Conservation (phyloP, 2,113 vertebrate species). For the Sebastes fasciatus region DNA sequence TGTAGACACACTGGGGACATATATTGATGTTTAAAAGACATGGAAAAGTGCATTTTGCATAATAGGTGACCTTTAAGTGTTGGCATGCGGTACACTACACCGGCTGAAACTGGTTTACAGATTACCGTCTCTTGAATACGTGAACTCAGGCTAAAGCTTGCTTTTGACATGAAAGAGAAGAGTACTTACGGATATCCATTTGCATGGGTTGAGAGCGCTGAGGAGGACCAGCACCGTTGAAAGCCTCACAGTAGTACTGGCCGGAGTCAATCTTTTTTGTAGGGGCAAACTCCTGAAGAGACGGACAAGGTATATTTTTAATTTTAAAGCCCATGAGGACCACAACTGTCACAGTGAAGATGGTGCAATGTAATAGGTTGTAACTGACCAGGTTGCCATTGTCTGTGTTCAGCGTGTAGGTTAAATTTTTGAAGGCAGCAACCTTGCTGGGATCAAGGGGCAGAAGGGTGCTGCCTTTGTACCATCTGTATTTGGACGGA, state of each 20-base stretch:
- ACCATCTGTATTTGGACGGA: conserved; percentile 80
- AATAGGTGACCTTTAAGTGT: neutral
- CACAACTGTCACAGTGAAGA: neutral
- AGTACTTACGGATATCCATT: conserved; percentile 84
- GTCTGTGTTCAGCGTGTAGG: conserved; percentile 64
- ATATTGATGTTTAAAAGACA: no score
- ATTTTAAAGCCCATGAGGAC: neutral
- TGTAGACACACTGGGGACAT: no score
- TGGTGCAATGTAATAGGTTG: neutral
- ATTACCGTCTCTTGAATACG: neutral
- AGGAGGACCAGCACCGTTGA: conserved; percentile 72
- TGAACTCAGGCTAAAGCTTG: neutral
- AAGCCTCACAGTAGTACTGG: conserved; percentile 78
- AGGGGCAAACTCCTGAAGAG: conserved; percentile 70
- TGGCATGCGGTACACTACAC: neutral
- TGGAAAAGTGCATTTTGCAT: no score
- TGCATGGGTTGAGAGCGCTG: conserved; percentile 53
- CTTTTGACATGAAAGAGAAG: neutral
- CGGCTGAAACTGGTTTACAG: neutral
- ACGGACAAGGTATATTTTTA: neutral
- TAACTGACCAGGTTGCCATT: conserved; percentile 80
- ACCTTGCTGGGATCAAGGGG: conserved; percentile 76
- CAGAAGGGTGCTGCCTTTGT: conserved; percentile 69
- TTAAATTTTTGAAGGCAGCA: conserved; percentile 74
- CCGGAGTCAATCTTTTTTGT: conserved; percentile 59